A percentile compares a stretch with the other conserved stretches of the same genome.
Evolutionary conservation across 2,113 vertebrate genomes (phyloP).

Genomic region (Ranitomeya variabilis): DNA sequence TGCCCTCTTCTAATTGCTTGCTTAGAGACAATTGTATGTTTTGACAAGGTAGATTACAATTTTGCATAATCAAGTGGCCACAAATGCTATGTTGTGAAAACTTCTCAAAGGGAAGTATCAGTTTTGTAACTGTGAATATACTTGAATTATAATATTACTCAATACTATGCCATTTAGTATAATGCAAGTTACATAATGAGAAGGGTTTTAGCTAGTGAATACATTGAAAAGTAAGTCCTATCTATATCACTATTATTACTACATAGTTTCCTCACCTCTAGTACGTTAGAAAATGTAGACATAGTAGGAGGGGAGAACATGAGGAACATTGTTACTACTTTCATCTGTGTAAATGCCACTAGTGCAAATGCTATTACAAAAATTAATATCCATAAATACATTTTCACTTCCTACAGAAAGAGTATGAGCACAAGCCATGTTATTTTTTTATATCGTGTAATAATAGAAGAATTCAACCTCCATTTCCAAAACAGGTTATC

Average conservation of each 20-base stretch:
- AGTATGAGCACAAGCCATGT: too few species aligned
- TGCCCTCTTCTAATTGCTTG: background rate
- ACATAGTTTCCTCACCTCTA: background rate
- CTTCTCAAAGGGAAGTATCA: constrained; percentile 2
- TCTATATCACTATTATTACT: background rate
- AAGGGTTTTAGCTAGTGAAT: background rate
- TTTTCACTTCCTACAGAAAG: too few species aligned
- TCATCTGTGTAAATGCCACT: background rate
- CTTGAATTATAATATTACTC: background rate
- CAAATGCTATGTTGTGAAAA: background rate
- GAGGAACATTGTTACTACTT: background rate
- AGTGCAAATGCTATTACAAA: background rate
- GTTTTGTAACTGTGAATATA: constrained; percentile 15
- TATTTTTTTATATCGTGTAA: too few species aligned
- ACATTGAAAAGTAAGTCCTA: background rate
- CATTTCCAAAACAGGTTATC: too few species aligned
- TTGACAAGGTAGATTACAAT: constrained; percentile 9
- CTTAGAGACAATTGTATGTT: constrained; percentile 19
- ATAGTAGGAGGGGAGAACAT: background rate
- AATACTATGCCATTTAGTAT: background rate
- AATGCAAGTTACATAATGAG: background rate
- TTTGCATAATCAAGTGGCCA: constrained; percentile 37
- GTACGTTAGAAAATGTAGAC: background rate
- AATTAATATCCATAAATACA: background rate
- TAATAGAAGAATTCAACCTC: too few species aligned